Conservation (phyloP, 2,888 invertebrate species). For the Dynastes maya region DNA sequence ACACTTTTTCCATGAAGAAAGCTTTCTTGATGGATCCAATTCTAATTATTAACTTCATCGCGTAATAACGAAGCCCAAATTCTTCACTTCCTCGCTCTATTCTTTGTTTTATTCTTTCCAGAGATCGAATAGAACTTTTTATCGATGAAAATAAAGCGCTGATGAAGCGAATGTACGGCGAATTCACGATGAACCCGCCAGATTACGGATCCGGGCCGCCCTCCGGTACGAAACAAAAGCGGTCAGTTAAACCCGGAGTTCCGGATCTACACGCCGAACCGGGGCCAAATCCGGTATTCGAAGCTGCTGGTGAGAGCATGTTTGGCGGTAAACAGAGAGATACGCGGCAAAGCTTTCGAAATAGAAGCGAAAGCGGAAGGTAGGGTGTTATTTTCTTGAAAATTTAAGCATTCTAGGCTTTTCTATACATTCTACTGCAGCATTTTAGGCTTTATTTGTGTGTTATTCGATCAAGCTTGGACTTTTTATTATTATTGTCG, state of each 20-base stretch:
- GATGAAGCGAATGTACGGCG: conserved; percentile 95
- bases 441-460: conserved; percentile 6
- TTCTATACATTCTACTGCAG: neutral
- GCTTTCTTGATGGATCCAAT: too few relatives aligned
- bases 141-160: conserved; percentile 96
- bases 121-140: conserved; percentile 91
- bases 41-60: too few relatives aligned
- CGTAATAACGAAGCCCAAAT: too few relatives aligned
- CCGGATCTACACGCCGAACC: conserved; percentile 75
- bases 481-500: neutral
- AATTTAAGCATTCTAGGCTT: neutral
- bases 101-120: conserved; percentile 66
- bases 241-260: conserved; percentile 70
- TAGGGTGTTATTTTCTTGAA: conserved; percentile 59
- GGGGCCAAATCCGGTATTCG: conserved; percentile 68
- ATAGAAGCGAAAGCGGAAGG: conserved; percentile 74
- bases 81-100: too few relatives aligned
- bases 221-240: conserved; percentile 67
- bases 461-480: conserved; percentile 3
- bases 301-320: conserved; percentile 72
- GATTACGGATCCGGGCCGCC: conserved; percentile 68
- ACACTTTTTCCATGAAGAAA: too few relatives aligned
- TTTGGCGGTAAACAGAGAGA: conserved; percentile 73
- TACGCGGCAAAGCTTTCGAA: conserved; percentile 73
- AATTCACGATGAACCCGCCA: conserved; percentile 80